These are phyloP conservation scores for Onchidella celtica DNA, from an alignment of 2,888 invertebrate species.

Conservation along the genomic window DNA sequence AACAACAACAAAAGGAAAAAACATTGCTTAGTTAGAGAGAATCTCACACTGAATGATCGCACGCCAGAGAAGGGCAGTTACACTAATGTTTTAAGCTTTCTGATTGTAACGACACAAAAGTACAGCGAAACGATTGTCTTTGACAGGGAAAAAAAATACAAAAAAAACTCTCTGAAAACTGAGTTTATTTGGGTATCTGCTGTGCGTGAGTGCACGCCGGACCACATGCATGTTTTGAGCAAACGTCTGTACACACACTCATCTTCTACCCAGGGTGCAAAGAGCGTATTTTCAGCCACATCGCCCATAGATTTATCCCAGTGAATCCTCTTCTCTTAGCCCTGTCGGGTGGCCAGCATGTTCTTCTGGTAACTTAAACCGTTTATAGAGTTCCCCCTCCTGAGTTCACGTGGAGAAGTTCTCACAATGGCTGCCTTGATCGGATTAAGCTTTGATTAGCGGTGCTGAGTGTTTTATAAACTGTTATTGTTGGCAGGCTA, in stretches of 20 bases:
- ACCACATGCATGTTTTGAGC: neutral
- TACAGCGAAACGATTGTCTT: no score
- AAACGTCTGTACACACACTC: neutral
- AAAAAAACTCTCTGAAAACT: no score
- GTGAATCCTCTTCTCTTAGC: neutral
- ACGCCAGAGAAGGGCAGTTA: no score
- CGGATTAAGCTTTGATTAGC: conserved; percentile 39
- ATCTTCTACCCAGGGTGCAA: no score
- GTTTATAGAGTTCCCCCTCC: neutral
- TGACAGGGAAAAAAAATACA: no score
- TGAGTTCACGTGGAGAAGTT: conserved; percentile 5
- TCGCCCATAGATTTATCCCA: neutral
- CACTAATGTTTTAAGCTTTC: no score
- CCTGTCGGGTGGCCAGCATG: conserved; percentile 8
- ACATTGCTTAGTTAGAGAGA: no score
- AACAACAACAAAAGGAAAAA: no score
- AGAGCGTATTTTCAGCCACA: neutral
- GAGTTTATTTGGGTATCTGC: no score
- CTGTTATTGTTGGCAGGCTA: neutral
- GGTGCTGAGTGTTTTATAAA: neutral
- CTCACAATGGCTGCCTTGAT: conserved; percentile 30
- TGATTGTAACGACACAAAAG: no score
- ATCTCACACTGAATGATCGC: no score
- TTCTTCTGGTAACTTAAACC: conserved; percentile 22
- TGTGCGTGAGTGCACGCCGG: no score